phyloP scores from a whole-genome alignment of 2,113 vertebrate species.

The Puffinus mauretanicus region DNA sequence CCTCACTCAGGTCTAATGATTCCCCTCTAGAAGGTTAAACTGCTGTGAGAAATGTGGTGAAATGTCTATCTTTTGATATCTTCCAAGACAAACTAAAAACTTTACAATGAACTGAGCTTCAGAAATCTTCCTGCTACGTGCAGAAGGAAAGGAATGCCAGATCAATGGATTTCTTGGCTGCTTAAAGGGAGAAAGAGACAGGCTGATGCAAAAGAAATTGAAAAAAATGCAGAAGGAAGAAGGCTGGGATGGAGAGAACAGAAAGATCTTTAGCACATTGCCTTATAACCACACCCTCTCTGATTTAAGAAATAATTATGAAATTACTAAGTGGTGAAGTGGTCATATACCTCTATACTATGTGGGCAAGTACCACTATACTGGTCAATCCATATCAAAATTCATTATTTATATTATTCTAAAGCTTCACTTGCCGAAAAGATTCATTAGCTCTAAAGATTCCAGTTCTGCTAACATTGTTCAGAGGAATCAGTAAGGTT shows the following conservation, averaged over 20 bases:
- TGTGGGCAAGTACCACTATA: not conserved
- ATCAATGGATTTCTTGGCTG: slow-evolving; percentile 15
- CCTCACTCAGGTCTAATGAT: not conserved
- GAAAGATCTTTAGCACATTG: not conserved
- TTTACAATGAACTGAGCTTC: not conserved
- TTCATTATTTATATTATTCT: not conserved
- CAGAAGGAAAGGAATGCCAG: slow-evolving; percentile 14
- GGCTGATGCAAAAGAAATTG: not conserved
- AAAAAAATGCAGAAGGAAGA: not conserved
- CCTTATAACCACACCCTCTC: not conserved
- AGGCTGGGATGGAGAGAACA: not conserved
- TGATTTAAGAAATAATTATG: not conserved
- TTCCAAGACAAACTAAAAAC: slow-evolving; percentile 19
- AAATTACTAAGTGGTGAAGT: not conserved
- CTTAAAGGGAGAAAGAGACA: not conserved
- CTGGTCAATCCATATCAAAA: not conserved
- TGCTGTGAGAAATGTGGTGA: slow-evolving; percentile 5
- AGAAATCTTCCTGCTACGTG: not conserved
- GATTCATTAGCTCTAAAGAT: not conserved
- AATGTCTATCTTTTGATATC: not conserved
- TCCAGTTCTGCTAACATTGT: not conserved
- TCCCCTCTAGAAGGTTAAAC: not conserved
- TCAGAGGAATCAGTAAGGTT: not conserved
- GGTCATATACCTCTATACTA: not conserved
- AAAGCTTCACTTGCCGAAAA: not conserved